Evolutionary conservation across 2,888 invertebrate species (phyloP).

Genomic region (Stenodera caucasica): DNA sequence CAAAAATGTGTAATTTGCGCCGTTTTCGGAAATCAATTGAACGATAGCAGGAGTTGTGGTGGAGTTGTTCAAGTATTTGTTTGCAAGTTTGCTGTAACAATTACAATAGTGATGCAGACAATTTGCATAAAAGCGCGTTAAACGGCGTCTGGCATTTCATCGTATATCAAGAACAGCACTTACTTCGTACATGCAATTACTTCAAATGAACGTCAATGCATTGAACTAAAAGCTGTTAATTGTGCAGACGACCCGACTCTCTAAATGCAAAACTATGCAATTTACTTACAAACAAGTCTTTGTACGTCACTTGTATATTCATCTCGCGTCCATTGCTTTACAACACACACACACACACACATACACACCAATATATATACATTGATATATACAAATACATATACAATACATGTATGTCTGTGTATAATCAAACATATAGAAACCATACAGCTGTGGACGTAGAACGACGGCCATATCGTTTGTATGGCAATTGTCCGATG

Average conservation of each 20-base stretch:
- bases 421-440: too few species aligned
- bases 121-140: slow-evolving; percentile 27
- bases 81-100: slow-evolving; percentile 10
- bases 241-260: slow-evolving; percentile 25
- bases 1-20: too few species aligned
- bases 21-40: too few species aligned
- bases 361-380: too few species aligned
- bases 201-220: slow-evolving; percentile 30
- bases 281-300: slow-evolving; percentile 31
- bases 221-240: slow-evolving; percentile 29
- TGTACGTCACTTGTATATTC: slow-evolving; percentile 30
- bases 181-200: slow-evolving; percentile 29
- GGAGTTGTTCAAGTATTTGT: neutral
- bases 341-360: slow-evolving; percentile 2
- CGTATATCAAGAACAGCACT: slow-evolving; percentile 27
- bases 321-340: slow-evolving; percentile 21
- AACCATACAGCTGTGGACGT: neutral
- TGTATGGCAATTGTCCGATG: neutral
- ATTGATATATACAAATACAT: too few species aligned
- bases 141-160: slow-evolving; percentile 19
- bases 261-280: slow-evolving; percentile 30
- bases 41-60: too few species aligned
- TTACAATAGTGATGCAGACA: slow-evolving; percentile 9
- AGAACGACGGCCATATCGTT: slow-evolving; percentile 4
- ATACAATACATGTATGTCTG: too few species aligned